phyloP scores from a whole-genome alignment of 2,113 vertebrate genomes.

The Alectura lathami region DNA sequence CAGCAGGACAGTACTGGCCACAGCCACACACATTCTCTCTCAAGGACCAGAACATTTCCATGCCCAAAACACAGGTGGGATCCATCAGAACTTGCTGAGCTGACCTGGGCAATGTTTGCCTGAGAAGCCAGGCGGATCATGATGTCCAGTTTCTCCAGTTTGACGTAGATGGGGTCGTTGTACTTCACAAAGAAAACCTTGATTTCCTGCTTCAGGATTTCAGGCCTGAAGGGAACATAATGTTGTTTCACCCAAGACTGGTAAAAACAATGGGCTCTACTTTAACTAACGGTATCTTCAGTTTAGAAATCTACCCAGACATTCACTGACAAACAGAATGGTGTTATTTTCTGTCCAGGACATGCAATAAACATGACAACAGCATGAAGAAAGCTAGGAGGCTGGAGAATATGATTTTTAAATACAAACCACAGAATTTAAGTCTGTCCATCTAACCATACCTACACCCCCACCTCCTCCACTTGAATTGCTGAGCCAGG shows the following conservation, averaged over 20 bases:
- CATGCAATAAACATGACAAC: background rate
- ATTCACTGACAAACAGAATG: background rate
- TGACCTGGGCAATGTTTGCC: conserved; percentile 98
- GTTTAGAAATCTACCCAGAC: background rate
- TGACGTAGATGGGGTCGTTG: conserved; percentile 98
- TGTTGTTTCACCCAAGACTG: background rate
- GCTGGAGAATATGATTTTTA: background rate
- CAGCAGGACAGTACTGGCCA: background rate
- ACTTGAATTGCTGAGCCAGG: background rate
- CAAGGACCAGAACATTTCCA: background rate
- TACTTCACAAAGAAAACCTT: conserved; percentile 99
- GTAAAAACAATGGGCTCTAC: background rate
- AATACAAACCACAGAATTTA: background rate
- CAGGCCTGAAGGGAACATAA: conserved; percentile 81
- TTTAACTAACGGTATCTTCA: background rate
- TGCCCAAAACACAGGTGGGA: background rate
- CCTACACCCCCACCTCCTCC: background rate
- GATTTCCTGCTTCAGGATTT: conserved; percentile 99
- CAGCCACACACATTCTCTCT: background rate
- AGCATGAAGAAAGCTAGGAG: background rate
- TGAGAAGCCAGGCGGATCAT: conserved; percentile 99
- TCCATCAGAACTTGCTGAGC: background rate
- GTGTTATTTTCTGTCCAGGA: background rate
- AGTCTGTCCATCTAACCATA: background rate
- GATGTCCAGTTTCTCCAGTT: conserved; percentile 98